These are phyloP conservation scores for Acholoe squamosa DNA, from an alignment of 2,888 invertebrate genomes.

Conservation along the genomic window DNA sequence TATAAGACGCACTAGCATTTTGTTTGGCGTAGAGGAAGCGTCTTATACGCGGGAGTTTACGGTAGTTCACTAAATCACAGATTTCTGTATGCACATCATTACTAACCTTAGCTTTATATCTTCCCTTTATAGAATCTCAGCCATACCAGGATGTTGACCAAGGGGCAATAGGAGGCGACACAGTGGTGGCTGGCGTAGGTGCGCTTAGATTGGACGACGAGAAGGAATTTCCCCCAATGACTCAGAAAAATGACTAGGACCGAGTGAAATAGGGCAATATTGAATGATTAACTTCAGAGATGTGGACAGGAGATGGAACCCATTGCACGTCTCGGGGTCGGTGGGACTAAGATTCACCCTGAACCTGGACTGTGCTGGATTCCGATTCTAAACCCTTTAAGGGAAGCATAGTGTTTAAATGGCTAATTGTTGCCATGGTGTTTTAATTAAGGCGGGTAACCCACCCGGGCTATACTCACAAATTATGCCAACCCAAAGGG, in stretches of 20 bases:
- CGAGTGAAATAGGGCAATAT: background rate
- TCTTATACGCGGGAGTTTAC: too few relatives aligned
- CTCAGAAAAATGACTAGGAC: slow-evolving; percentile 84
- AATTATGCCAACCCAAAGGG: too few relatives aligned
- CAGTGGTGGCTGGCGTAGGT: slow-evolving; percentile 70
- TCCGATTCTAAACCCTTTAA: background rate
- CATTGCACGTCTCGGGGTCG: background rate
- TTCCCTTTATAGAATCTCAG: slow-evolving; percentile 76
- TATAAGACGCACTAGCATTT: too few relatives aligned
- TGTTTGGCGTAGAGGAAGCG: too few relatives aligned
- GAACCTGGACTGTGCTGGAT: background rate
- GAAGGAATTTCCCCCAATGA: slow-evolving; percentile 92
- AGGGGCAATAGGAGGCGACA: slow-evolving; percentile 77
- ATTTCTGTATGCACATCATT: background rate
- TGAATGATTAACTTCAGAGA: background rate
- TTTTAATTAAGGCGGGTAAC: too few relatives aligned
- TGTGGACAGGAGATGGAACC: background rate
- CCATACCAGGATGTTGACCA: slow-evolving; percentile 80
- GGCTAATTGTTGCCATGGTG: background rate
- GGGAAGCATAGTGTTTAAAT: background rate
- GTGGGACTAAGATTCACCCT: background rate
- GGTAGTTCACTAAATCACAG: too few relatives aligned
- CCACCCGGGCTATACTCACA: too few relatives aligned
- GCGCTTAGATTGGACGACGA: slow-evolving; percentile 89
- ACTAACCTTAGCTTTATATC: background rate